Evolutionary conservation across 2,888 invertebrate genomes (phyloP).

Genomic region (Drosophila neotestacea): DNA sequence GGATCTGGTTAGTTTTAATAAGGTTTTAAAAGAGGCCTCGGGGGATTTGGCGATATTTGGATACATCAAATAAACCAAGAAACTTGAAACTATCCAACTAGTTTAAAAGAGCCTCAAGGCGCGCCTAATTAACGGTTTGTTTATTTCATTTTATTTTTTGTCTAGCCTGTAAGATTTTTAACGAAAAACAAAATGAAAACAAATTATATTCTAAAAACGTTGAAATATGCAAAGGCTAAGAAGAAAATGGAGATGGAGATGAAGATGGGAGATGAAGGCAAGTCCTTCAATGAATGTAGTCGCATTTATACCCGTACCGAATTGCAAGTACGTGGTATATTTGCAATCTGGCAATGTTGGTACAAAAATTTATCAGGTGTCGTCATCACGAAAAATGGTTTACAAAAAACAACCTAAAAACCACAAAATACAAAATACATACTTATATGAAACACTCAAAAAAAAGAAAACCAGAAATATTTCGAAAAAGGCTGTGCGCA

Average conservation of each 20-base stretch:
- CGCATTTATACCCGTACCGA: slow-evolving; percentile 15
- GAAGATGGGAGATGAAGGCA: background rate
- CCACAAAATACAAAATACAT: slow-evolving; percentile 15
- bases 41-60: background rate
- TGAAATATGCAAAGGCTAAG: slow-evolving; percentile 25
- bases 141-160: slow-evolving; percentile 22
- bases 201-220: slow-evolving; percentile 31
- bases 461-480: slow-evolving; percentile 39
- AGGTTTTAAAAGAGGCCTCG: background rate
- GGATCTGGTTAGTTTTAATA: background rate
- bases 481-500: slow-evolving; percentile 75
- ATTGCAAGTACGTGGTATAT: background rate
- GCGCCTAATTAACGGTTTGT: slow-evolving; percentile 27
- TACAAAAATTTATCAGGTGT: slow-evolving; percentile 76
- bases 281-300: slow-evolving; percentile 12
- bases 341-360: slow-evolving; percentile 59
- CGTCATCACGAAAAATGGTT: slow-evolving; percentile 50
- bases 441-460: slow-evolving; percentile 30
- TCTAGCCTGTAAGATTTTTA: slow-evolving; percentile 42
- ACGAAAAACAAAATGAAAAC: slow-evolving; percentile 31
- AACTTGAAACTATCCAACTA: slow-evolving; percentile 4
- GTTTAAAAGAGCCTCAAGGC: slow-evolving; percentile 10
- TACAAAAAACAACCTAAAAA: slow-evolving; percentile 35
- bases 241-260: background rate
- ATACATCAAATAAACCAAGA: slow-evolving; percentile 1